Evolutionary conservation across 2,888 invertebrate genomes (phyloP), one percentile per base, ranked within the genome.

Genomic region (Hydraecia micacea): DNA sequence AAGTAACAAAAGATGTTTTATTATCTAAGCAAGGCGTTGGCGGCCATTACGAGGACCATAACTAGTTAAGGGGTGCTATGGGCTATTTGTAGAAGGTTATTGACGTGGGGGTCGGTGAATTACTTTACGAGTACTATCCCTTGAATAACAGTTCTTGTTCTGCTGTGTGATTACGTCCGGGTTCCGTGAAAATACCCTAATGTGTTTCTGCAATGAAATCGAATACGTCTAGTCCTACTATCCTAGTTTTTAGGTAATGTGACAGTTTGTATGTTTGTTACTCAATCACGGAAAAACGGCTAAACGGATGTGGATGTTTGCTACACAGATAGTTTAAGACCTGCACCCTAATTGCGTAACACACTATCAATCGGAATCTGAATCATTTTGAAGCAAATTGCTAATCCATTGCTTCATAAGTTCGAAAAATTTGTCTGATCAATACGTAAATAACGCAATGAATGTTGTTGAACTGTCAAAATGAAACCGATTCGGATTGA

Each of bases 1-100:
- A 73, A 80, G 77, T 80, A 87, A 86, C 83, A 80, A 87, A 87
- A 83, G 81, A 85, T 78, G 85, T 92, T 93, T 94, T 93, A 94
- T 91, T 92, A 91, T 91, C 91, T 88, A 77, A 86, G 90, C 90
- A 91, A 92, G 93, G 90, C 91, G 91, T 88, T 90, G 89, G 89
- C 89, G 77, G 87, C 86, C 90, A 87, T 93, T 91, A 91, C 89
- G 90, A 89, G 75, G 80, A 86, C 89, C 90, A 90, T 92, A 90
- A 91, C 88, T 87, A 84, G 87, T 88, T 90, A 79, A 88, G 84
- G 87, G 82, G 78, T 81, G 66, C 80, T 86, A 62, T 75, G 76
- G 81, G 81, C 73, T 82, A 76, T 86, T 87, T 76, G 80, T 66
- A 55, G 81, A 79, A 81, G 83, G 84, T 87, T 87, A 82, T 86